Percentiles rank a stretch among this genome's conserved stretches.
Conservation (phyloP, 2,888 invertebrate genomes). For the Metopia argyrocephala region DNA sequence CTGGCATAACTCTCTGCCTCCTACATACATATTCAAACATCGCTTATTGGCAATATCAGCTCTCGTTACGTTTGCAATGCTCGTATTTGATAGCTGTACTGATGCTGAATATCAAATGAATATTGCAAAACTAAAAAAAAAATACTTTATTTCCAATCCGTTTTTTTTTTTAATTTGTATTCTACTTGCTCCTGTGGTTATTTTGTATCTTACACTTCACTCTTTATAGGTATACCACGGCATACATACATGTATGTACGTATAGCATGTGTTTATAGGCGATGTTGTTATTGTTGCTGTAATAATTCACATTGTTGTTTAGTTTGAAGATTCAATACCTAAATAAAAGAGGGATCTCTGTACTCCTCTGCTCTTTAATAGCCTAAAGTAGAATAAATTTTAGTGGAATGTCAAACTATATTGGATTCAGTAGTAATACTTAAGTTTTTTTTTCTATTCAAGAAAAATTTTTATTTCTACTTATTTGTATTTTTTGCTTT, state of each 20-base stretch:
- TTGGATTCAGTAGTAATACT: conserved; percentile 47
- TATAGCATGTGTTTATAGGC: conserved; percentile 44
- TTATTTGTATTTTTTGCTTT: conserved; percentile 8
- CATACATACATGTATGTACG: no score
- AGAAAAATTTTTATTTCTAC: conserved; percentile 36
- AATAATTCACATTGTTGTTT: conserved; percentile 39
- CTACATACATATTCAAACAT: conserved; percentile 58
- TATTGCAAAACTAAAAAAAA: no score
- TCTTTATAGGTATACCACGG: no score
- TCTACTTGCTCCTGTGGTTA: conserved; percentile 63
- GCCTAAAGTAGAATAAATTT: conserved; percentile 56
- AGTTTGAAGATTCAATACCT: conserved; percentile 26
- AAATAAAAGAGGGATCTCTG: conserved; percentile 1
- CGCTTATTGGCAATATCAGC: conserved; percentile 64
- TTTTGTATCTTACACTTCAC: conserved; percentile 19
- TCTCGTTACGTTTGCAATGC: conserved; percentile 62
- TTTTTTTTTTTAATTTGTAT: conserved; percentile 53
- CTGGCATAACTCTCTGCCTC: no score
- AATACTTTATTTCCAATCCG: background rate
- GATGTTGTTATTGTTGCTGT: conserved; percentile 13
- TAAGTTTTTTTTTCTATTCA: conserved; percentile 10
- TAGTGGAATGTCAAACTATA: conserved; percentile 61
- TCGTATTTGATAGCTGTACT: conserved; percentile 64
- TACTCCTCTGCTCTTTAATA: background rate
- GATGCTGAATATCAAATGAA: conserved; percentile 63